Evolutionary conservation across 2,888 invertebrate genomes (phyloP).

Genomic region (Serripes groenlandicus): DNA sequence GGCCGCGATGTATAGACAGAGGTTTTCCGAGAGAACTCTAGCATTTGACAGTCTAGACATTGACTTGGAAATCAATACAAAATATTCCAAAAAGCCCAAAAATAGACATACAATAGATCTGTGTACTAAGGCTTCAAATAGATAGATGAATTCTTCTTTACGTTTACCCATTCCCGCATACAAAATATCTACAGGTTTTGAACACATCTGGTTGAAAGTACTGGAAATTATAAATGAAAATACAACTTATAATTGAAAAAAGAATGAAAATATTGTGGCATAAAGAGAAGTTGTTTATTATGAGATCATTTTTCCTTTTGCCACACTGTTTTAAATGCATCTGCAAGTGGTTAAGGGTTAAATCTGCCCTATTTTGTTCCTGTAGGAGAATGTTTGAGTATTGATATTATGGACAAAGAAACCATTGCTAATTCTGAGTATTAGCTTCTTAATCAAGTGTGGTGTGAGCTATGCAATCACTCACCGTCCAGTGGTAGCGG

Average conservation of each 20-base stretch:
- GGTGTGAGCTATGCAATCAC: too few species aligned
- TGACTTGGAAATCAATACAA: slow-evolving; percentile 9
- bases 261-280: neutral
- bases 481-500: too few species aligned
- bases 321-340: neutral
- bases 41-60: slow-evolving; percentile 11
- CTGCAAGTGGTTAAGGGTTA: too few species aligned
- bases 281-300: neutral
- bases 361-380: too few species aligned
- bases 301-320: neutral
- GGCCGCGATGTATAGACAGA: too few species aligned
- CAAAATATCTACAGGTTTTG: neutral
- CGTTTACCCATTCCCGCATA: neutral
- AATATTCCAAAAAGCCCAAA: slow-evolving; percentile 22
- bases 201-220: too few species aligned
- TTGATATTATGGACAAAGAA: too few species aligned
- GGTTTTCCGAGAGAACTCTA: neutral
- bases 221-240: too few species aligned
- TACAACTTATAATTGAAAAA: too few species aligned
- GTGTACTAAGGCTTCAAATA: slow-evolving; percentile 5
- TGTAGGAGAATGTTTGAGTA: too few species aligned
- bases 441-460: too few species aligned
- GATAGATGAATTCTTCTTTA: neutral
- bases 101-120: slow-evolving; percentile 9
- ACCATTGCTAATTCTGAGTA: too few species aligned